Percentiles rank a stretch among this genome's conserved stretches.
These are phyloP conservation scores for Agapornis roseicollis DNA, from an alignment of 2,113 vertebrate species.

Conservation along the genomic window DNA sequence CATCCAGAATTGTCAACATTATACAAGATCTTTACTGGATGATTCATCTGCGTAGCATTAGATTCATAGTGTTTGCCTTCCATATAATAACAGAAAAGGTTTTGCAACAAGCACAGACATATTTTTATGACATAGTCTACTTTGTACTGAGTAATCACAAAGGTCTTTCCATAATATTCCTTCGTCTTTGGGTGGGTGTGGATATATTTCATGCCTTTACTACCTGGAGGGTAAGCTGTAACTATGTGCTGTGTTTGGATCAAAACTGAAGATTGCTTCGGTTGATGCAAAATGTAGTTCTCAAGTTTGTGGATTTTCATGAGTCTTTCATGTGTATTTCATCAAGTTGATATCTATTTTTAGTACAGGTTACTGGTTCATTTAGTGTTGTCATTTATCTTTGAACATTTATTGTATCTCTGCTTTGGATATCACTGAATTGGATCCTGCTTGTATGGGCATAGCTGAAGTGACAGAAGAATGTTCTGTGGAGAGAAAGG, in stretches of 20 bases:
- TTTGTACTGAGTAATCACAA: not conserved
- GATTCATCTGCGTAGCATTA: not conserved
- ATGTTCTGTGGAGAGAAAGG: not conserved
- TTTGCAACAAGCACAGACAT: not conserved
- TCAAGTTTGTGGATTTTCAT: not conserved
- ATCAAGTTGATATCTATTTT: not conserved
- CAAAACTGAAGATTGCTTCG: not conserved
- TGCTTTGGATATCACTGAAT: not conserved
- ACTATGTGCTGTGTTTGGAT: not conserved
- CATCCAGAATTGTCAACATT: not conserved
- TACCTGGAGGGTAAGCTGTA: not conserved
- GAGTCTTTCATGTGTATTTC: not conserved
- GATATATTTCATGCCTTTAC: not conserved
- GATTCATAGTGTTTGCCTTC: not conserved
- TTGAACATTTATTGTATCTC: not conserved
- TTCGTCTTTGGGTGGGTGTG: not conserved
- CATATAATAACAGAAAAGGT: not conserved
- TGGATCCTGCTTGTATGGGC: not conserved
- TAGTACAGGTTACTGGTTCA: not conserved
- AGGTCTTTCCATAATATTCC: not conserved
- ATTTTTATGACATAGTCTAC: not conserved
- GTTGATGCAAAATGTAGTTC: not conserved
- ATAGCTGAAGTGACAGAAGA: not conserved
- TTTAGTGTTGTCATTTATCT: not conserved
- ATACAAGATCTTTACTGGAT: not conserved